These are phyloP conservation scores for Antennarius maculatus DNA, from an alignment of 2,797 vertebrate species.

Conservation along the genomic window DNA sequence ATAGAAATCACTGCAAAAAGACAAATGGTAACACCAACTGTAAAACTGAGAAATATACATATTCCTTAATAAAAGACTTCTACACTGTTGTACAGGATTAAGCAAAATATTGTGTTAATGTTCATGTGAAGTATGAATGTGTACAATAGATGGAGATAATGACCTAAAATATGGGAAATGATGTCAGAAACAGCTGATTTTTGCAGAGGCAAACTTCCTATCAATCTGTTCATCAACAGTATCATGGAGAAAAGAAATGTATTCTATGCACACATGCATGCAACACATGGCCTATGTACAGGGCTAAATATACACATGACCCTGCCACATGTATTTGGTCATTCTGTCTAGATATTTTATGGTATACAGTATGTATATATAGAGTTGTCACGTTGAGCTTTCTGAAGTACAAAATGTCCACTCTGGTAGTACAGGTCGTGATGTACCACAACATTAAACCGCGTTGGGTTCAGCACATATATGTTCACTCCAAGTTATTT, in stretches of 20 bases:
- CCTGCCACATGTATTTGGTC: not conserved
- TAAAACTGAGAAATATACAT: no score
- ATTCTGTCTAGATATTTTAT: conserved; percentile 4
- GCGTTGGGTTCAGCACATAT: not conserved
- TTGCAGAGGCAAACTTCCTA: not conserved
- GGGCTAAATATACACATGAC: conserved; percentile 11
- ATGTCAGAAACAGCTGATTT: not conserved
- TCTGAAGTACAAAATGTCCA: conserved; percentile 5
- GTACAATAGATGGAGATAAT: not conserved
- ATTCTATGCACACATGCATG: not conserved
- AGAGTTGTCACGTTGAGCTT: not conserved
- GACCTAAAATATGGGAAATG: not conserved
- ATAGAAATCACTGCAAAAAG: no score
- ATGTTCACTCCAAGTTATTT: not conserved
- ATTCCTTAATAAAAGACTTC: no score
- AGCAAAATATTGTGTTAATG: no score
- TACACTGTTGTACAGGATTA: no score
- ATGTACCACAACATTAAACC: conserved; percentile 14
- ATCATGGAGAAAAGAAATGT: not conserved
- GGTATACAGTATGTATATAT: not conserved
- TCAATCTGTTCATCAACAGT: not conserved
- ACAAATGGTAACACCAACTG: no score
- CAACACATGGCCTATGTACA: conserved; percentile 11
- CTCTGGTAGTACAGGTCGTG: conserved; percentile 20
- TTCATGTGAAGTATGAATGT: not conserved